phyloP scores from a whole-genome alignment of 2,797 vertebrate species.

The Neosilurus hyrtlii region DNA sequence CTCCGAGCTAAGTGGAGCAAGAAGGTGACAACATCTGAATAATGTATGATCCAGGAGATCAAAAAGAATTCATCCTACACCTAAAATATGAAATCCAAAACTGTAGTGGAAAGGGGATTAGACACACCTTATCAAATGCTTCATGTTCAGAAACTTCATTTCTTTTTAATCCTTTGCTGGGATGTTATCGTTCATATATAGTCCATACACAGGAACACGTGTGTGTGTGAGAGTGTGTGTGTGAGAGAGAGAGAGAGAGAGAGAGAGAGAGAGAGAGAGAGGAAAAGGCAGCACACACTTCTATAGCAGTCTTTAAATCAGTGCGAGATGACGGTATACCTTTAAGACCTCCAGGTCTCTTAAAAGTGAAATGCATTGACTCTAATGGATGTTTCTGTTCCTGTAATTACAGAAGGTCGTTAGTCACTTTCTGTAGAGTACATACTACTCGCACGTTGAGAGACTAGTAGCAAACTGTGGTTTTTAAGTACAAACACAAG shows the following conservation, averaged over 20 bases:
- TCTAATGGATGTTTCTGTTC: neutral
- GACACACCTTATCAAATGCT: neutral
- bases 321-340: constrained; percentile 6
- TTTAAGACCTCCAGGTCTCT: constrained; percentile 3
- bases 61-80: constrained; percentile 41
- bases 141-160: neutral
- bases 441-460: neutral
- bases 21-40: constrained; percentile 35
- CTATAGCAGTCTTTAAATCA: constrained; percentile 15
- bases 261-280: too few species aligned
- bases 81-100: constrained; percentile 32
- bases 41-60: constrained; percentile 48
- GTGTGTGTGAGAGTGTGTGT: too few species aligned
- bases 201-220: neutral
- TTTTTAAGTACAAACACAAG: neutral
- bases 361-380: constrained; percentile 3
- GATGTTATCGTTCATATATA: neutral
- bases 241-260: too few species aligned
- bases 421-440: neutral
- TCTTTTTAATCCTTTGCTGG: neutral
- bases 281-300: neutral
- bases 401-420: neutral
- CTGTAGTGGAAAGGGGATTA: constrained; percentile 27
- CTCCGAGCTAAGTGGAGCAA: constrained; percentile 22
- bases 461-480: neutral